Evolutionary conservation across 2,113 vertebrate species (phyloP).

Genomic region (Miniopterus natalensis): DNA sequence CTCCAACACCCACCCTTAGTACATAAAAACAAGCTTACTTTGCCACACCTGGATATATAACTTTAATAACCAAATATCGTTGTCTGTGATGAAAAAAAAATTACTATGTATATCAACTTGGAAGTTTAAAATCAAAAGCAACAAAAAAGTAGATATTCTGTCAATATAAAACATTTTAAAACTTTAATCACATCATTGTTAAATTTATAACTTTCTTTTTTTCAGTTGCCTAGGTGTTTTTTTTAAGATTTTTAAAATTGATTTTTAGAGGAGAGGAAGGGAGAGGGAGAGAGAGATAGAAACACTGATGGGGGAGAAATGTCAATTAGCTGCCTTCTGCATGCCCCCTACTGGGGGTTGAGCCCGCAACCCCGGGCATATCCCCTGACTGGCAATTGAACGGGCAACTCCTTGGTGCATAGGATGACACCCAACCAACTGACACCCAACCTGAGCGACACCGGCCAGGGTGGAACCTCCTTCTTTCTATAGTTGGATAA

Average conservation of each 20-base stretch:
- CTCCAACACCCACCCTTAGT: background rate
- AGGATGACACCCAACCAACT: background rate
- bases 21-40: conserved; percentile 63
- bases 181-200: background rate
- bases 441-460: no score
- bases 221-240: background rate
- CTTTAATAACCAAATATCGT: conserved; percentile 65
- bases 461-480: background rate
- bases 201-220: conserved; percentile 31
- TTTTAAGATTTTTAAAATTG: background rate
- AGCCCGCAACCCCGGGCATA: background rate
- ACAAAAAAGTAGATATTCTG: background rate
- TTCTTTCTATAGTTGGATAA: background rate
- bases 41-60: background rate
- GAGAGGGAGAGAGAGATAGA: background rate
- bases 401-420: background rate
- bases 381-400: background rate
- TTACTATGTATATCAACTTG: background rate
- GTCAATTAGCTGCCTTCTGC: background rate
- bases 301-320: background rate
- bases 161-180: background rate
- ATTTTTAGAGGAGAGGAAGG: background rate
- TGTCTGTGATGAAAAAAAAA: conserved; percentile 43
- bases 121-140: conserved; percentile 36
- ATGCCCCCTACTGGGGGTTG: background rate